Evolutionary conservation across 2,113 vertebrate species (phyloP), one percentile per base, ranked within the genome.

Genomic region (Gasterosteus aculeatus): DNA sequence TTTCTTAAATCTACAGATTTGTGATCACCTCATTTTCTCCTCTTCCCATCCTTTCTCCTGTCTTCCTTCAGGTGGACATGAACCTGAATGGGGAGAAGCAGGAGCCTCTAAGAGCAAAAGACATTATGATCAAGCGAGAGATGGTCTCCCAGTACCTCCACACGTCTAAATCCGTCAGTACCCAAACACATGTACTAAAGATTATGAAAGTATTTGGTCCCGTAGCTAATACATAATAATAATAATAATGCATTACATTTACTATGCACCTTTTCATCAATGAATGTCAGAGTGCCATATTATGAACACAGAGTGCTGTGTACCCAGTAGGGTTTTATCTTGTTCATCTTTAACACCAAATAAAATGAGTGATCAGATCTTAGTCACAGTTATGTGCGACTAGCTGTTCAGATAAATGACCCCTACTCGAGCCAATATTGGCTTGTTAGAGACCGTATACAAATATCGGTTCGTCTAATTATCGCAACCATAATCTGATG

Each of bases 81-180:
- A 97, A 96, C 87, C 93, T 96, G 75, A 97, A 96, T 46, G 94
- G 93, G 60, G 95, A 96, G 83, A 96, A 96, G 74, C 95, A 96
- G 88, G 93, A 92, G 53, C 95, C 95, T 61, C 88, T 96, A 58
- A 89, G 95, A 69, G 89, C 89, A 71, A 96, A 97, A 84, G 95
- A 96, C 78, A 95, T 96, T 18, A 26, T 76, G 57, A 96, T 95
- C 80, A 95, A 96, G 87, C 92, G 95, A 84, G 95, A 97, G 91
- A 96, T 97, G 95, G 95, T 96, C 41, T 96, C 95, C 63, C 96
- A 96, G 66, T 96, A 96, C 77, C 91, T 97, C 46, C 94, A 97
- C 75, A 96, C 96, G 0, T 95, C 95, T 26, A 93, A 94, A 90
- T 93, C 94, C 75, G 96, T 97, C 65, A 96, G 95, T 91, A 70